phyloP scores from a whole-genome alignment of 2,888 invertebrate species.

The Boloria selene region DNA sequence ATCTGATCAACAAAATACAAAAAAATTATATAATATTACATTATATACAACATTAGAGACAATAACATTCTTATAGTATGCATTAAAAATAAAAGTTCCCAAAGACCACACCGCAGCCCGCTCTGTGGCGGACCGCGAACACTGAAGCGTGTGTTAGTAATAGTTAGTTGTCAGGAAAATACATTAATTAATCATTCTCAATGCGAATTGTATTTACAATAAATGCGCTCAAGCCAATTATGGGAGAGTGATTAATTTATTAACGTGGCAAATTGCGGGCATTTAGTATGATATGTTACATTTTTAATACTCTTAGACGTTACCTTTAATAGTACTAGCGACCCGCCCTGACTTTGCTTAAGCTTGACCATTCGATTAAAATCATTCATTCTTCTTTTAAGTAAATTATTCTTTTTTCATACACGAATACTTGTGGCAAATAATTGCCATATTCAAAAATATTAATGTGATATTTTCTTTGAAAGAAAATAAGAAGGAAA shows the following conservation, averaged over 20 bases:
- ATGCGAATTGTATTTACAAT: slow-evolving; percentile 26
- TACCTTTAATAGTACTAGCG: background rate
- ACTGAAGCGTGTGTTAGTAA: slow-evolving; percentile 31
- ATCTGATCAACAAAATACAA: too few relatives aligned
- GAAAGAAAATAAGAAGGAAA: too few relatives aligned
- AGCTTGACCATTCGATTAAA: too few relatives aligned
- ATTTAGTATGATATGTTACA: slow-evolving; percentile 5
- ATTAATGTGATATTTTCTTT: too few relatives aligned
- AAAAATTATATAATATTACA: too few relatives aligned
- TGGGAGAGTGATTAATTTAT: slow-evolving; percentile 8
- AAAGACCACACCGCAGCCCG: slow-evolving; percentile 20
- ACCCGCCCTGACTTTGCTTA: too few relatives aligned
- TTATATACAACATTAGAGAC: background rate
- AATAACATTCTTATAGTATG: background rate
- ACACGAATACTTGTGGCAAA: too few relatives aligned
- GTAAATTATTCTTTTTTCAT: too few relatives aligned
- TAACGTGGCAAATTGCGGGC: background rate
- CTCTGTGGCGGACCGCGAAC: slow-evolving; percentile 27
- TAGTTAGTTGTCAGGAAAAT: slow-evolving; percentile 29
- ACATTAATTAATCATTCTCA: slow-evolving; percentile 34
- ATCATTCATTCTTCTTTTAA: too few relatives aligned
- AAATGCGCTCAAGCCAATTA: slow-evolving; percentile 26
- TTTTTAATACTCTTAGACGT: background rate
- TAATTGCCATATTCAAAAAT: too few relatives aligned
- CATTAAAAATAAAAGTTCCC: background rate